These are phyloP conservation scores for Monopterus albus DNA, from an alignment of 2,113 vertebrate species.

Conservation along the genomic window DNA sequence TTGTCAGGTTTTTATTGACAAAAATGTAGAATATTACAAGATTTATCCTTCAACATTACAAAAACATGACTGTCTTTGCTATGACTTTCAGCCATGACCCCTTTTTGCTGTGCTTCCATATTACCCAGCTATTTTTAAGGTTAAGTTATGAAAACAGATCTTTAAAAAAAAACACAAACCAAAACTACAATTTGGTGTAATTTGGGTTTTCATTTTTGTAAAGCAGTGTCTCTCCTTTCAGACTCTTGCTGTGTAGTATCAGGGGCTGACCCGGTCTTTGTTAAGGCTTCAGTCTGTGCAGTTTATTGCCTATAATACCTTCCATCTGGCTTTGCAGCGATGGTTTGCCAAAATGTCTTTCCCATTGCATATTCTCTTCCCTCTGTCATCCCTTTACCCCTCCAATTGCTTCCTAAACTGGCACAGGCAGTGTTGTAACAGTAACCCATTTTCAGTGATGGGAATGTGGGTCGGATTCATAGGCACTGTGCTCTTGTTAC, in stretches of 20 bases:
- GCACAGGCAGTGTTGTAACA: constrained; percentile 48
- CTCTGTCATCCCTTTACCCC: constrained; percentile 4
- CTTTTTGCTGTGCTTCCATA: background rate
- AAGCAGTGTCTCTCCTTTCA: background rate
- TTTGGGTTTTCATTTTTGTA: background rate
- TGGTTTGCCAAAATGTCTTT: constrained; percentile 16
- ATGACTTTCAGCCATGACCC: too few relatives aligned
- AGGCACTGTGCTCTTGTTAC: constrained; percentile 12
- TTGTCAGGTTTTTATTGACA: too few relatives aligned
- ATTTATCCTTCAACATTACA: too few relatives aligned
- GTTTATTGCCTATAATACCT: constrained; percentile 27
- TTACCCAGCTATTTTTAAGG: background rate
- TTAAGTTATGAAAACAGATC: too few relatives aligned
- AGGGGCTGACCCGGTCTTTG: constrained; percentile 5
- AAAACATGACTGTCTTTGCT: too few relatives aligned
- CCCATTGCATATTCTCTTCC: constrained; percentile 6
- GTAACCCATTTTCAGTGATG: constrained; percentile 67
- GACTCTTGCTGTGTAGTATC: background rate
- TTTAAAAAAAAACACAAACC: too few relatives aligned
- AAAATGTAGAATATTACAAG: too few relatives aligned
- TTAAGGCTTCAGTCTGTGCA: constrained; percentile 2
- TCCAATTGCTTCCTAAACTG: constrained; percentile 1
- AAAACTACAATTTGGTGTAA: too few relatives aligned
- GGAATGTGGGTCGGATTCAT: constrained; percentile 59
- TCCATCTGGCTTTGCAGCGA: constrained; percentile 1